A percentile compares a stretch with the other conserved stretches of the same genome.
These are phyloP conservation scores for Centropus bengalensis DNA, from an alignment of 2,113 vertebrate genomes.

Conservation along the genomic window DNA sequence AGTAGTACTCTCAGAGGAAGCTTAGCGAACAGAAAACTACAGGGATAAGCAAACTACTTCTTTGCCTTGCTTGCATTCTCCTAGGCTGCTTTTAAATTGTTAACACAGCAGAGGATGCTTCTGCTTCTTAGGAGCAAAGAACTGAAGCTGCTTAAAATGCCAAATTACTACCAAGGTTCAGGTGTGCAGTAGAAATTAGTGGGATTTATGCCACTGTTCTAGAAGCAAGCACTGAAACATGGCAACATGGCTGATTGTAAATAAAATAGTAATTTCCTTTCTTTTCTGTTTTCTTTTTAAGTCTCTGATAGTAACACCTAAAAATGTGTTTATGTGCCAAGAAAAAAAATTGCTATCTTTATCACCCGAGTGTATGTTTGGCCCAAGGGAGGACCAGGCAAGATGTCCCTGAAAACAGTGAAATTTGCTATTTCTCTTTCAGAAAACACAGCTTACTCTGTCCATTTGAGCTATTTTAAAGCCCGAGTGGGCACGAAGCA, in stretches of 20 bases:
- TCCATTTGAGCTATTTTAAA: slow-evolving; percentile 21
- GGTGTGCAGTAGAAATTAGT: background rate
- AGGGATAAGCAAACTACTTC: background rate
- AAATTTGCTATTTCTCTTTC: background rate
- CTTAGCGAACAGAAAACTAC: background rate
- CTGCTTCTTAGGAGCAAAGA: background rate
- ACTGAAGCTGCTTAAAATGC: background rate
- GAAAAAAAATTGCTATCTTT: background rate
- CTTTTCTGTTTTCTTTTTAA: background rate
- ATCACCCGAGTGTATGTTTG: background rate
- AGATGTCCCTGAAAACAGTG: background rate
- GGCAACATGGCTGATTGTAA: background rate
- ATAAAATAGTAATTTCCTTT: background rate
- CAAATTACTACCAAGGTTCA: background rate
- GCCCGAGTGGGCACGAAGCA: background rate
- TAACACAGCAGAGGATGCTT: background rate
- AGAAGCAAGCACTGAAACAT: background rate
- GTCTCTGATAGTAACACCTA: slow-evolving; percentile 33
- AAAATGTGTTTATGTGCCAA: background rate
- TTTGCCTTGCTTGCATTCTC: background rate
- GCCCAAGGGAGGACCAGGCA: background rate
- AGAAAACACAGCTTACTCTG: background rate
- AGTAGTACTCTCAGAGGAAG: background rate
- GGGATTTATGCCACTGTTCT: background rate
- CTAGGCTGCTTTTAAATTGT: background rate